Conservation (phyloP, 1,140 invertebrate species). For the Trichogramma pretiosum region DNA sequence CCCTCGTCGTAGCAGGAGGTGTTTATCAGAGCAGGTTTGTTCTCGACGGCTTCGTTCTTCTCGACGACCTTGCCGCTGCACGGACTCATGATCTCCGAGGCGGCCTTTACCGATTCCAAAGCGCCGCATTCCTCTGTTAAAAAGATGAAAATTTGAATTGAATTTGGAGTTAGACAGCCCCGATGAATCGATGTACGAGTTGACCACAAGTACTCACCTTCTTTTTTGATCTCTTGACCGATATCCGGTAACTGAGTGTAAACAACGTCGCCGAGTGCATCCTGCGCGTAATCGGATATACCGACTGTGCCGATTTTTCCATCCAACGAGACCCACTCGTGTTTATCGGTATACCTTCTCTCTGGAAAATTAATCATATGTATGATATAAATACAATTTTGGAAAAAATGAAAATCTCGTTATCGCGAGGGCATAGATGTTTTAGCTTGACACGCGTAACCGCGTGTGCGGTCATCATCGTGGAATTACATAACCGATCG, state of each 20-base stretch:
- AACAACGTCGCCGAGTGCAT: conserved; percentile 88
- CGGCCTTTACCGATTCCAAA: conserved; percentile 95
- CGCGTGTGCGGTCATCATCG: no score
- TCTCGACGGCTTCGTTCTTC: conserved; percentile 74
- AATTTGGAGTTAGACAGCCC: no score
- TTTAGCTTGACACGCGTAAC: no score
- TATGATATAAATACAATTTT: no score
- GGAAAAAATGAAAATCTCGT: no score
- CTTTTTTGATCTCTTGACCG: conserved; percentile 47
- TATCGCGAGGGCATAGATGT: no score
- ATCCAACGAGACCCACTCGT: conserved; percentile 83
- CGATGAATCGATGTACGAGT: not conserved
- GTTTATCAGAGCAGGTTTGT: conserved; percentile 82
- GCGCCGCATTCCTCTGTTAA: conserved; percentile 80
- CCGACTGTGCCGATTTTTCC: conserved; percentile 78
- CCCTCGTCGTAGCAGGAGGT: conserved; percentile 88
- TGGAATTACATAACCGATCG: no score
- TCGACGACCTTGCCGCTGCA: conserved; percentile 80
- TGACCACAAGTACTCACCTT: conserved; percentile 29
- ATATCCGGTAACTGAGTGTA: conserved; percentile 86
- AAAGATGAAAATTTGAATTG: conserved; percentile 10
- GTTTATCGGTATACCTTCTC: conserved; percentile 70
- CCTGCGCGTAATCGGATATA: conserved; percentile 87
- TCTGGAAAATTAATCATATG: conserved; percentile 43
- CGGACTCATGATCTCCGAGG: conserved; percentile 89